phyloP scores from a whole-genome alignment of 1,140 invertebrate species.

The Danaus melanippus region DNA sequence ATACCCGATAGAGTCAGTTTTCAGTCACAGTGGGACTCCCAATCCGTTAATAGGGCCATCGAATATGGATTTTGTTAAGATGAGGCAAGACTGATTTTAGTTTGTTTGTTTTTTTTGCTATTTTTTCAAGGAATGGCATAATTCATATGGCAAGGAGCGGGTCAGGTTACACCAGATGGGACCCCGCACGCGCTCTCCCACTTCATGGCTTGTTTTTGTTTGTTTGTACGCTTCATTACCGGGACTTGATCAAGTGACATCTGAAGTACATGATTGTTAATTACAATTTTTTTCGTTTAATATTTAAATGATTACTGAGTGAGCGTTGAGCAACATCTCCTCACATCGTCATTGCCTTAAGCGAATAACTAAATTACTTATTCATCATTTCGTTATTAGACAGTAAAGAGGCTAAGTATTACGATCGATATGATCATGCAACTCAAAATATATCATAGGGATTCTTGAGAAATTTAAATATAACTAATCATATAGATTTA shows the following conservation, averaged over 20 bases:
- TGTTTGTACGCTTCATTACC: slow-evolving; percentile 21
- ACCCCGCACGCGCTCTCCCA: slow-evolving; percentile 49
- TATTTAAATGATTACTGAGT: slow-evolving; percentile 2
- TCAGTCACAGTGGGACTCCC: not conserved
- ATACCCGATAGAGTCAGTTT: slow-evolving; percentile 9
- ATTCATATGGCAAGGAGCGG: slow-evolving; percentile 59
- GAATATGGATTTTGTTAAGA: slow-evolving; percentile 13
- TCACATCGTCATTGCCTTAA: not conserved
- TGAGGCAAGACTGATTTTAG: slow-evolving; percentile 26
- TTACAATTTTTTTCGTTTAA: not conserved
- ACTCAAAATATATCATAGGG: too few relatives aligned
- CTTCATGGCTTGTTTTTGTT: slow-evolving; percentile 33
- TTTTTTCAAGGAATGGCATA: slow-evolving; percentile 57
- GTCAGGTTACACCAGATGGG: slow-evolving; percentile 66
- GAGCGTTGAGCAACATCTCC: not conserved
- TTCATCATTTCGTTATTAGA: too few relatives aligned
- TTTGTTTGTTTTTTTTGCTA: slow-evolving; percentile 17
- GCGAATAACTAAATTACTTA: too few relatives aligned
- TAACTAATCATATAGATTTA: too few relatives aligned
- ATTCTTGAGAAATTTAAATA: too few relatives aligned
- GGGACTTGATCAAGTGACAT: not conserved
- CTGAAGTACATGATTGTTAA: not conserved
- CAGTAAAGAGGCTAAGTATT: too few relatives aligned
- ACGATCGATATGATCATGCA: too few relatives aligned
- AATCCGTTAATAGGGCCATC: slow-evolving; percentile 4